phyloP scores from a whole-genome alignment of 1,140 invertebrate genomes.

The Magallana ariakensis region DNA sequence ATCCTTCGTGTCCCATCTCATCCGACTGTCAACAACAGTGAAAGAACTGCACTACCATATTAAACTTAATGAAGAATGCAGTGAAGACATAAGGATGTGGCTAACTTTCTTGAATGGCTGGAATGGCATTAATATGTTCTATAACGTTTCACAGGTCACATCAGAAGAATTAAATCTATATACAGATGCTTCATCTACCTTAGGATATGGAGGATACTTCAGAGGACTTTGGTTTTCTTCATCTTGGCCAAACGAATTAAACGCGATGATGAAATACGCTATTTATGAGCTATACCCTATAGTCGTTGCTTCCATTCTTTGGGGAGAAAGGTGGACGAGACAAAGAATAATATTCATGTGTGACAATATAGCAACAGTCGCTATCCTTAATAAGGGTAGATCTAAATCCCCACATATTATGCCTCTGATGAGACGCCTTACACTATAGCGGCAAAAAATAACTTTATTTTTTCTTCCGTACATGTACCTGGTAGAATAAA shows the following conservation, averaged over 20 bases:
- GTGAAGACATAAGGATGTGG: slow-evolving; percentile 44
- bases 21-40: not conserved
- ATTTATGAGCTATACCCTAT: slow-evolving; percentile 52
- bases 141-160: not conserved
- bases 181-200: slow-evolving; percentile 4
- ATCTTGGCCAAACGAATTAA: not conserved
- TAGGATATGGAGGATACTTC: slow-evolving; percentile 48
- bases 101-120: slow-evolving; percentile 33
- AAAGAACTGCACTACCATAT: slow-evolving; percentile 41
- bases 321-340: slow-evolving; percentile 47
- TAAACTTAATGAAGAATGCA: slow-evolving; percentile 31
- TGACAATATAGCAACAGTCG: slow-evolving; percentile 54
- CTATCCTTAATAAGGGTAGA: too few relatives aligned
- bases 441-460: too few relatives aligned
- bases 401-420: not conserved
- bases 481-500: too few relatives aligned
- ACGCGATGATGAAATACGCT: not conserved
- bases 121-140: slow-evolving; percentile 41
- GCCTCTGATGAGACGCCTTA: slow-evolving; percentile 31
- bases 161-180: not conserved
- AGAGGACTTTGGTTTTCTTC: slow-evolving; percentile 42
- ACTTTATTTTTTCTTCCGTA: not conserved
- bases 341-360: slow-evolving; percentile 47
- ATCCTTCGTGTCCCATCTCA: slow-evolving; percentile 45
- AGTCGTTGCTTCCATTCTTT: slow-evolving; percentile 51